Conservation (phyloP, 2,888 invertebrate genomes). For the Amiota communis region DNA sequence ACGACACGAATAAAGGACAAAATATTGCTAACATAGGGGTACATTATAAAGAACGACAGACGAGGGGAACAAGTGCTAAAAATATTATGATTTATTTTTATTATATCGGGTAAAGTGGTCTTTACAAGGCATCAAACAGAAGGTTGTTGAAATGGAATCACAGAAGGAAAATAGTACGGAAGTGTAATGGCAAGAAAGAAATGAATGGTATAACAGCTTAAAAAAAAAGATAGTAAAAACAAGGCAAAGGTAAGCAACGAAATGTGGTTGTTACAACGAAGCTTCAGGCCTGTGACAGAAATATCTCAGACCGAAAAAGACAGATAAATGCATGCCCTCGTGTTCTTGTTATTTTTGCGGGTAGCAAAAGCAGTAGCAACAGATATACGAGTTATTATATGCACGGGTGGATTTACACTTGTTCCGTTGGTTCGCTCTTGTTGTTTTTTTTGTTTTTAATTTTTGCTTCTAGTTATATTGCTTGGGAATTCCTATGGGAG, state of each 20-base stretch:
- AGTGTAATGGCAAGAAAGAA: too few species aligned
- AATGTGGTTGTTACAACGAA: too few species aligned
- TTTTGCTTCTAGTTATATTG: constrained; percentile 71
- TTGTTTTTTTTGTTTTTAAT: constrained; percentile 58
- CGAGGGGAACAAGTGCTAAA: constrained; percentile 48
- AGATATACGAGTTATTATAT: background rate
- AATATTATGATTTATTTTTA: constrained; percentile 73
- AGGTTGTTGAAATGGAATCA: background rate
- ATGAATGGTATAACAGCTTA: too few species aligned
- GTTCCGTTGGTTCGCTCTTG: constrained; percentile 54
- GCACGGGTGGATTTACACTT: constrained; percentile 71
- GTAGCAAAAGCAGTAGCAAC: too few species aligned
- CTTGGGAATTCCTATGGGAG: constrained; percentile 69
- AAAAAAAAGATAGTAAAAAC: too few species aligned
- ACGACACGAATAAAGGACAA: constrained; percentile 35
- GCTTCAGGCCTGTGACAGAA: too few species aligned
- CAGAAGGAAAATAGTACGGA: background rate
- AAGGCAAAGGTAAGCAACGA: too few species aligned
- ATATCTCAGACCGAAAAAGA: too few species aligned
- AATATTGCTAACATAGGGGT: constrained; percentile 25
- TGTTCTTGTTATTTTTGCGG: too few species aligned
- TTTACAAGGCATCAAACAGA: constrained; percentile 67
- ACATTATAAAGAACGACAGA: constrained; percentile 24
- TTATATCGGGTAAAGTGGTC: constrained; percentile 72
- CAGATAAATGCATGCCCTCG: too few species aligned